A percentile compares a stretch with the other conserved stretches of the same genome.
These are phyloP conservation scores for Haemorhous mexicanus DNA, from an alignment of 2,113 vertebrate genomes.

Conservation along the genomic window DNA sequence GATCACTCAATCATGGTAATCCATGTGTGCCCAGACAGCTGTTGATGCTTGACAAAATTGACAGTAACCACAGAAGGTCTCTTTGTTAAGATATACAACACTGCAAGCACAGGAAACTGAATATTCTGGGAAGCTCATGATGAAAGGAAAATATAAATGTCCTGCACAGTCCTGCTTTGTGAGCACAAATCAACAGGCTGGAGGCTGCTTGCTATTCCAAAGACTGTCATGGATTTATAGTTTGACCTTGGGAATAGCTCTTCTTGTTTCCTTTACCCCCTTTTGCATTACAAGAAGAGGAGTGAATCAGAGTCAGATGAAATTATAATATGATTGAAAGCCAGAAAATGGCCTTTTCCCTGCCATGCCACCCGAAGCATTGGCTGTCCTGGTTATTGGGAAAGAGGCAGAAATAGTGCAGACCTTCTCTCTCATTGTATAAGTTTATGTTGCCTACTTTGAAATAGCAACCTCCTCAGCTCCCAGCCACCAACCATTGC, in stretches of 20 bases:
- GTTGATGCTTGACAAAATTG: slow-evolving; percentile 18
- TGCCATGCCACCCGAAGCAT: neutral
- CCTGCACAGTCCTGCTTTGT: neutral
- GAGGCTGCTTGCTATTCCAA: neutral
- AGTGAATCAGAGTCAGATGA: slow-evolving; percentile 14
- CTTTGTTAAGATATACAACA: neutral
- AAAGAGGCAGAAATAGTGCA: slow-evolving; percentile 9
- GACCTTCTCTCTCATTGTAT: neutral
- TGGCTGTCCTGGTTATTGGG: neutral
- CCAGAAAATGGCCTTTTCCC: neutral
- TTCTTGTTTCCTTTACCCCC: slow-evolving; percentile 11
- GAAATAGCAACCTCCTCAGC: neutral
- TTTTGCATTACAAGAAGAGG: neutral
- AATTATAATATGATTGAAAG: slow-evolving; percentile 28
- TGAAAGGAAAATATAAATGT: slow-evolving; percentile 8
- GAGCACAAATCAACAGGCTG: neutral
- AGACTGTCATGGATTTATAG: neutral
- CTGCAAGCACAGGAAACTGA: neutral
- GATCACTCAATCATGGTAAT: neutral
- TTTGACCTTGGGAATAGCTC: slow-evolving; percentile 6
- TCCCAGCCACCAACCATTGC: neutral
- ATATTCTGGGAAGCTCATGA: neutral
- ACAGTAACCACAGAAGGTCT: slow-evolving; percentile 4
- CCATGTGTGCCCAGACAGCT: neutral
- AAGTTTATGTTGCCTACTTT: neutral